A percentile compares a stretch with the other conserved stretches of the same genome.
These are phyloP conservation scores for Sterrhoptilus dennistouni DNA, from an alignment of 2,113 vertebrate genomes.

Conservation along the genomic window DNA sequence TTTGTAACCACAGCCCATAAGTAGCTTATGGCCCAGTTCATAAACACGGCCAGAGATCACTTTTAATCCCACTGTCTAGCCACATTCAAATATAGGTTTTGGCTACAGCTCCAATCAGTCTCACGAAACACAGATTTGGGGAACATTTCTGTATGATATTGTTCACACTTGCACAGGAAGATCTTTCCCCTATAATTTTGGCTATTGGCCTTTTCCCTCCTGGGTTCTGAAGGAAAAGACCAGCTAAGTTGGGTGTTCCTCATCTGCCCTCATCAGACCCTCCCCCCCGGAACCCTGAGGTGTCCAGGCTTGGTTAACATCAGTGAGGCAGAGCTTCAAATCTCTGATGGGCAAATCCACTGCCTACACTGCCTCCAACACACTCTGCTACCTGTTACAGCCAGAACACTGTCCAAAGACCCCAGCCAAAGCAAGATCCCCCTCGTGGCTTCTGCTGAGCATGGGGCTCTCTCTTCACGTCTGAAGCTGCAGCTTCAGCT, in stretches of 20 bases:
- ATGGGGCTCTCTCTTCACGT: background rate
- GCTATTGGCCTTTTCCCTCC: background rate
- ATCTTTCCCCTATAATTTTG: background rate
- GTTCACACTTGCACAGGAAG: background rate
- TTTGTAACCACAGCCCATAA: constrained; percentile 11
- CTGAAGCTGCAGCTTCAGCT: background rate
- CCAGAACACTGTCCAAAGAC: background rate
- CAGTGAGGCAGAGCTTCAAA: background rate
- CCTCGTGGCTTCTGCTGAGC: background rate
- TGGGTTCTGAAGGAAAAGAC: background rate
- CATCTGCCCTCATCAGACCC: background rate
- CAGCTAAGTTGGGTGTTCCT: background rate
- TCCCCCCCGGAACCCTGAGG: background rate
- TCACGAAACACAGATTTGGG: background rate
- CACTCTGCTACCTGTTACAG: background rate
- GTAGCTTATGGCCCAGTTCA: background rate
- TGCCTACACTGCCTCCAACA: background rate
- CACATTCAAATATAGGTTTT: background rate
- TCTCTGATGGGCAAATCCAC: background rate
- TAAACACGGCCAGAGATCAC: background rate
- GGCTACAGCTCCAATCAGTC: background rate
- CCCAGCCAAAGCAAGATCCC: background rate
- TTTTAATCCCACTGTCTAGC: constrained; percentile 7
- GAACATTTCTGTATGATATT: background rate
- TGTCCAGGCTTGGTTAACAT: background rate